A percentile compares a stretch with the other conserved stretches of the same genome.
Evolutionary conservation across 2,113 vertebrate species (phyloP).

Genomic region (Stercorarius parasiticus): DNA sequence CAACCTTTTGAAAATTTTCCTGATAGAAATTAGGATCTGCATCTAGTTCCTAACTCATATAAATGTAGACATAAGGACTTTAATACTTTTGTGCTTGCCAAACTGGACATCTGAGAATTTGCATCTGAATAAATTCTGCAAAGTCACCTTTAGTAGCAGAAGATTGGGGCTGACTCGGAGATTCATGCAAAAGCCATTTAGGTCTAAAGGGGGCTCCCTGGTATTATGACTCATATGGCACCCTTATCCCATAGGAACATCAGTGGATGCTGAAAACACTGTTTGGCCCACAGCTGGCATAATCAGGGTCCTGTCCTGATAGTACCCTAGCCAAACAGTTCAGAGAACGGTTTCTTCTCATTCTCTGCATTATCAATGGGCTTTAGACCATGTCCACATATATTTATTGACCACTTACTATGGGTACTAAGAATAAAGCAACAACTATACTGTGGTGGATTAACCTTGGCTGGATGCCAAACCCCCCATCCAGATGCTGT

Average conservation of each 20-base stretch:
- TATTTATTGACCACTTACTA: not conserved
- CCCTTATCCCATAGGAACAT: not conserved
- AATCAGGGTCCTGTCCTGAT: not conserved
- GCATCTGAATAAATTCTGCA: not conserved
- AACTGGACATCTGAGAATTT: not conserved
- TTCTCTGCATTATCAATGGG: not conserved
- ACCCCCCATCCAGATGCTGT: accelerated
- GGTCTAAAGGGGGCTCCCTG: not conserved
- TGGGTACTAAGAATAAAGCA: not conserved
- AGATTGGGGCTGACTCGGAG: not conserved
- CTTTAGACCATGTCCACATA: not conserved
- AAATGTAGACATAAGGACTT: not conserved
- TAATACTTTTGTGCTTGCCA: not conserved
- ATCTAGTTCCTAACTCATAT: not conserved
- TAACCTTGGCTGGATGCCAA: not conserved
- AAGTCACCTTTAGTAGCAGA: not conserved
- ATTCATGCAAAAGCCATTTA: not conserved
- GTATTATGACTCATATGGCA: not conserved
- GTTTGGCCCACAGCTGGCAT: not conserved
- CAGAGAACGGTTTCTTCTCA: not conserved
- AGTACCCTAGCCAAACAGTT: not conserved
- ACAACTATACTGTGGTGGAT: not conserved
- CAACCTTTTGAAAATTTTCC: not conserved
- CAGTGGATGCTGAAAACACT: not conserved
- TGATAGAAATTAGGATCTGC: not conserved